Evolutionary conservation across 2,888 invertebrate species (phyloP), one percentile per base, ranked within the genome.

Genomic region (Sialis fuliginosa): DNA sequence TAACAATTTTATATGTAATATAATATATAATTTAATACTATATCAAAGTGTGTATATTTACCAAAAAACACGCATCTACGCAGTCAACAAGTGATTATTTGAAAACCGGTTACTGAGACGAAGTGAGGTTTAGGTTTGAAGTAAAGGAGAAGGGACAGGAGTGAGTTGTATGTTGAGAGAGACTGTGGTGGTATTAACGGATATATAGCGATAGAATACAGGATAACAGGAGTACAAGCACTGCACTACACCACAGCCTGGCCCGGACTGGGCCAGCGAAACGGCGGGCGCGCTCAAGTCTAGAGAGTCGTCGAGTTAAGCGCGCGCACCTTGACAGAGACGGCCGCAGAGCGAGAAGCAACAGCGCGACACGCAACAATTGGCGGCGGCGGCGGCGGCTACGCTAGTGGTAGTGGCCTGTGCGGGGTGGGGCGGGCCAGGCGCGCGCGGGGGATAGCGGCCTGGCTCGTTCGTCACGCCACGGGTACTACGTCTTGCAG

Each of bases 231-330:
- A 47, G 47, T 42, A 47, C 47, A 47, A 47, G 47, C 74, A 64
- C 75, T 74, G 75, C 61, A 75, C 70, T 69, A 68, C 62, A 53
- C 70, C 70, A 61, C 68, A 72, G 54, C 67, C 69, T 55, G 73
- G 67, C 61, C 74, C 62, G 71, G 70, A 55, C 72, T 67, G 53
- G 71, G 40, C 44, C n/a, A 33, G 13, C 31, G 32, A 39, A 22
- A 45, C 43, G 31, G 43, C 33, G 31, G 22, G 22, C 22, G 22
- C 22, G 22, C 22, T 22, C 22, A 22, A 22, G 22, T 22, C 22
- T 22, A 22, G 22, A 22, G 70, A 55, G 72, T 67, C 53, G 71
- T 32, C 44, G 12, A 33, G 13, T 10, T 13, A 39, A 22, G 39
- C 43, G 31, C 33, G 31, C 37, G 37, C 10, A n/a, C 12, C n/a